Evolutionary conservation across 2,888 invertebrate genomes (phyloP).

Genomic region (Melinopterus prodromus): DNA sequence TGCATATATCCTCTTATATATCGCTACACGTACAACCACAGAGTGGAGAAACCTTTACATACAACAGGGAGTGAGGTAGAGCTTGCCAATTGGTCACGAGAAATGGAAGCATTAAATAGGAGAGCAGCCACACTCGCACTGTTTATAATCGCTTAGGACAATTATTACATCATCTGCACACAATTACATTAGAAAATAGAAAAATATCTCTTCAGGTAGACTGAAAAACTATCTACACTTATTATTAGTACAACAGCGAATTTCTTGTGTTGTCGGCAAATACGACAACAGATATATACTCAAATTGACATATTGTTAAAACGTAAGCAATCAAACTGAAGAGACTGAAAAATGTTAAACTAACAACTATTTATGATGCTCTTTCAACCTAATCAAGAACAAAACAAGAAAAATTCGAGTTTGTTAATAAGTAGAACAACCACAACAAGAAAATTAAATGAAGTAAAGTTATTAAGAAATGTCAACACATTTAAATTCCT

Average conservation of each 20-base stretch:
- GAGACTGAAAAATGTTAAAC: conserved; percentile 27
- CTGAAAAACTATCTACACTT: not conserved
- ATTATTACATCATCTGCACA: not conserved
- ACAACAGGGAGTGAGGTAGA: not conserved
- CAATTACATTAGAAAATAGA: not conserved
- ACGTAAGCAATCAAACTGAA: conserved; percentile 30
- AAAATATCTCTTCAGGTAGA: conserved; percentile 4
- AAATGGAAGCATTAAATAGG: not conserved
- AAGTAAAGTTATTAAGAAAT: conserved; percentile 25
- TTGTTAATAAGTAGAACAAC: conserved; percentile 15
- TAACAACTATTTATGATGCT: conserved; percentile 31
- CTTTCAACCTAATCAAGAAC: conserved; percentile 35
- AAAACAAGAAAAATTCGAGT: conserved; percentile 30
- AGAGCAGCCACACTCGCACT: not conserved
- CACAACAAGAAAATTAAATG: conserved; percentile 28
- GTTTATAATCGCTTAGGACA: not conserved
- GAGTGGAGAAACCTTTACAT: not conserved
- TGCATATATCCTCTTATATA: not conserved
- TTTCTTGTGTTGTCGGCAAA: not conserved
- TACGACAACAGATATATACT: not conserved
- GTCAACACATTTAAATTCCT: conserved; percentile 37
- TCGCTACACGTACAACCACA: not conserved
- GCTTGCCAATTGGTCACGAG: not conserved
- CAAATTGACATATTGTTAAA: conserved; percentile 14
- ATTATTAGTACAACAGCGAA: not conserved